phyloP scores from a whole-genome alignment of 2,797 vertebrate genomes.

The Sebastes alutus region DNA sequence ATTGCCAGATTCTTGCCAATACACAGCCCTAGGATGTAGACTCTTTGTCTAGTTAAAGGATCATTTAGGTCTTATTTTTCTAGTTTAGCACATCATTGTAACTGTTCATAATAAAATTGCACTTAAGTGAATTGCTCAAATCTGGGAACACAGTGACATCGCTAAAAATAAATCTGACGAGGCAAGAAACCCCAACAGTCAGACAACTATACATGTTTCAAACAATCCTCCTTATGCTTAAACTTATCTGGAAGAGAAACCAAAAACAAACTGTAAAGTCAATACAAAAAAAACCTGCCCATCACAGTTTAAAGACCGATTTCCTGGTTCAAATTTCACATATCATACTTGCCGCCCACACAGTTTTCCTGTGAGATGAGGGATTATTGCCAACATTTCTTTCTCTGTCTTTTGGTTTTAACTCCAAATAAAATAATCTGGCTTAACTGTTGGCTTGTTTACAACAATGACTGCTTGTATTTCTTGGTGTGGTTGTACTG shows the following conservation, averaged over 20 bases:
- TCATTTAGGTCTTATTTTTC: background rate
- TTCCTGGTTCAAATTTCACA: background rate
- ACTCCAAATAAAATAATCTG: background rate
- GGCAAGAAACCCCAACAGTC: background rate
- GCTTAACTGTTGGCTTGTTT: background rate
- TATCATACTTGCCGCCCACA: background rate
- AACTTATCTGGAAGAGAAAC: background rate
- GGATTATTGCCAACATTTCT: background rate
- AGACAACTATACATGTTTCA: background rate
- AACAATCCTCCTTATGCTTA: background rate
- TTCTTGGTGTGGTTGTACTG: background rate
- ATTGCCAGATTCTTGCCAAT: no score
- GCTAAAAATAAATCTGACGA: background rate
- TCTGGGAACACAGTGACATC: background rate
- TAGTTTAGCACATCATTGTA: background rate
- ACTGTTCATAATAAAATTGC: background rate
- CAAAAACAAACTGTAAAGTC: background rate
- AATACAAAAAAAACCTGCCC: background rate
- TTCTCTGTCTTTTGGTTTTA: background rate
- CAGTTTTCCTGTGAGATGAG: background rate
- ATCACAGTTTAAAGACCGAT: background rate
- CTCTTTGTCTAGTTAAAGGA: background rate
- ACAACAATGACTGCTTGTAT: background rate
- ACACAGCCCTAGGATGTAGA: background rate
- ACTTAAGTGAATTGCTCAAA: background rate